These are phyloP conservation scores for Setipinna tenuifilis DNA, from an alignment of 2,797 vertebrate genomes.

Conservation along the genomic window DNA sequence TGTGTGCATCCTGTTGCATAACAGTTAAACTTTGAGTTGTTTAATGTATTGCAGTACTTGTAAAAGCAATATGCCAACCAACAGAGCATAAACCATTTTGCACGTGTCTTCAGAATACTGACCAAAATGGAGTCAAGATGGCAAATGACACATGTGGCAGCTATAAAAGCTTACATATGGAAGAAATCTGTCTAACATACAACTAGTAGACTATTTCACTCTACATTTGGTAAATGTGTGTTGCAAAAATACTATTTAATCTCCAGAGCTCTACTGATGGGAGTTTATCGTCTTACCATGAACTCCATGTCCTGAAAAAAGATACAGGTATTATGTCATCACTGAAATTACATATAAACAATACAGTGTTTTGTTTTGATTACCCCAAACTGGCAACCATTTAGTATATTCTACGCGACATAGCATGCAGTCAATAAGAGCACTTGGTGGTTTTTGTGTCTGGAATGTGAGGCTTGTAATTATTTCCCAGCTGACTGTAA, in stretches of 20 bases:
- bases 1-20: background rate
- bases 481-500: constrained; percentile 79
- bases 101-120: background rate
- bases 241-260: background rate
- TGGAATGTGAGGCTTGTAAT: constrained; percentile 73
- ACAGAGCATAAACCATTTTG: background rate
- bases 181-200: background rate
- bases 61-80: background rate
- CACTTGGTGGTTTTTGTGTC: constrained; percentile 62
- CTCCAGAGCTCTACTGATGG: background rate
- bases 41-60: background rate
- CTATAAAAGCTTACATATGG: background rate
- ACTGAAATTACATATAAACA: constrained; percentile 52
- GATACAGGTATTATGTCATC: constrained; percentile 20
- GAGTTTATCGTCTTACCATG: background rate
- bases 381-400: constrained; percentile 51
- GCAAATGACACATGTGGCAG: background rate
- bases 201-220: background rate
- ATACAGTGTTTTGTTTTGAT: constrained; percentile 44
- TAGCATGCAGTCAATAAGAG: constrained; percentile 62
- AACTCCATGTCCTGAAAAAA: background rate
- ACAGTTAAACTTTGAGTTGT: background rate
- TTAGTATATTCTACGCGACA: constrained; percentile 53
- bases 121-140: background rate
- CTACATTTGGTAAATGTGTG: background rate